Conservation (phyloP, 2,888 invertebrate species). For the Suillia variegata region DNA sequence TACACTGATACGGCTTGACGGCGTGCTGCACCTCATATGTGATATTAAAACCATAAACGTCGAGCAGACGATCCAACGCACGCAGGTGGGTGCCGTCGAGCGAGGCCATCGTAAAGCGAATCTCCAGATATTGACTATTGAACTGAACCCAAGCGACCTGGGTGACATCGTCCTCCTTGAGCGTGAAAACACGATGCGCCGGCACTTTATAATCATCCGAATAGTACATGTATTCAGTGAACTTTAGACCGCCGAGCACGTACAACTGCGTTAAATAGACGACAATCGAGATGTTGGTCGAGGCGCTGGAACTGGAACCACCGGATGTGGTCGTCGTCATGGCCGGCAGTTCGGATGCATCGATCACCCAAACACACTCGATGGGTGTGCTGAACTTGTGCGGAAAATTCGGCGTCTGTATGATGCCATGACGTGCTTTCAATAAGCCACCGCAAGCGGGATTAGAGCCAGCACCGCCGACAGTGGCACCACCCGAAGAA, state of each 20-base stretch:
- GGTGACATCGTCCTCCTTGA: slow-evolving; percentile 77
- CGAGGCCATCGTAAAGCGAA: slow-evolving; percentile 74
- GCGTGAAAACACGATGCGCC: slow-evolving; percentile 69
- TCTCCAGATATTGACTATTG: slow-evolving; percentile 75
- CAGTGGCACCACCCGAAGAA: background rate
- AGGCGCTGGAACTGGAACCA: slow-evolving; percentile 24
- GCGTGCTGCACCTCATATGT: slow-evolving; percentile 78
- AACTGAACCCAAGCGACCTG: slow-evolving; percentile 68
- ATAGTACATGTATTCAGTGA: slow-evolving; percentile 79
- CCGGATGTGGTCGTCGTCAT: background rate
- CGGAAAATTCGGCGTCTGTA: slow-evolving; percentile 87
- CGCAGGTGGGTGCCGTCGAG: slow-evolving; percentile 83
- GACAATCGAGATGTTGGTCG: slow-evolving; percentile 73
- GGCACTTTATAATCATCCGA: slow-evolving; percentile 72
- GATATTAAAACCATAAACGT: slow-evolving; percentile 91
- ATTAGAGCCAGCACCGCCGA: slow-evolving; percentile 19
- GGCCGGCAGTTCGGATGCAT: slow-evolving; percentile 67
- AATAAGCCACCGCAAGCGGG: slow-evolving; percentile 70
- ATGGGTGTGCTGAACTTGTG: slow-evolving; percentile 80
- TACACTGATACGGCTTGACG: slow-evolving; percentile 71
- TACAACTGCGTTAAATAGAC: slow-evolving; percentile 89
- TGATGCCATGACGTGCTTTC: slow-evolving; percentile 70
- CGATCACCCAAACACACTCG: slow-evolving; percentile 86
- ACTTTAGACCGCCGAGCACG: slow-evolving; percentile 76
- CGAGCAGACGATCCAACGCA: slow-evolving; percentile 78